Base-by-base conservation (phyloP, 64 coral and sea anemone species). In the Anthopleura sola region DNA sequence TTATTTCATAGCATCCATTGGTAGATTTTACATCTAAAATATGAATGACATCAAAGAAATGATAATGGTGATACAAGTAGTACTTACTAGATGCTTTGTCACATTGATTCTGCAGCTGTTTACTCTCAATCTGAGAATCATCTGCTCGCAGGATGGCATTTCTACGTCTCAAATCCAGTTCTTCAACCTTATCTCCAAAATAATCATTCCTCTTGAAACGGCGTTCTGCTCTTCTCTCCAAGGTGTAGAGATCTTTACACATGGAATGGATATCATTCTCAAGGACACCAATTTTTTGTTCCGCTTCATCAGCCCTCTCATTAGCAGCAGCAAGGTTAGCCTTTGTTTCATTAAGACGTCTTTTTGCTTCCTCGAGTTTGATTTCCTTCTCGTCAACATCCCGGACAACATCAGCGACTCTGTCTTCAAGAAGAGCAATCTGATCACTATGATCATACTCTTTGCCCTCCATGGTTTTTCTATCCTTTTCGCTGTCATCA, bases 401-500 rank as follows among this genome's bases (percentile, higher is more conserved):
- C 68, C 36, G 78, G 40, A 86, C 83, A 76, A 60, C 47, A 91
- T 91, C 76, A 78, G 74, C 85, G 34, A 55, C 49, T 60, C 78
- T 86, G 3, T 36, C 55, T 55, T 91, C 89, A 4, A 91, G 84
- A 53, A 86, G 57, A 44, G 78, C 83, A 33, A 91, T 57, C n/a
- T 81, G 74, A 74, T 91, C 89, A 54, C 84, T 62, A 31, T 86
- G 75, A 49, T 91, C 89, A 81, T 80, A 91, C 33, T 86, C 89
- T 36, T 86, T 91, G 34, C 74, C 37, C 71, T 91, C 89, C 44
- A 91, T 84, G 24, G 74, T 38, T 85, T 91, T 91, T 36, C 89
- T 91, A 32, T 78, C 78, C 19, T 86, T 86, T 40, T 91, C 89
- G 40, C 89, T 91, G n/a, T 91, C 89, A 80, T 91, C 89, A 19